Base-by-base conservation (phyloP, 1,140 invertebrate species). In the Laodelphax striatellus region DNA sequence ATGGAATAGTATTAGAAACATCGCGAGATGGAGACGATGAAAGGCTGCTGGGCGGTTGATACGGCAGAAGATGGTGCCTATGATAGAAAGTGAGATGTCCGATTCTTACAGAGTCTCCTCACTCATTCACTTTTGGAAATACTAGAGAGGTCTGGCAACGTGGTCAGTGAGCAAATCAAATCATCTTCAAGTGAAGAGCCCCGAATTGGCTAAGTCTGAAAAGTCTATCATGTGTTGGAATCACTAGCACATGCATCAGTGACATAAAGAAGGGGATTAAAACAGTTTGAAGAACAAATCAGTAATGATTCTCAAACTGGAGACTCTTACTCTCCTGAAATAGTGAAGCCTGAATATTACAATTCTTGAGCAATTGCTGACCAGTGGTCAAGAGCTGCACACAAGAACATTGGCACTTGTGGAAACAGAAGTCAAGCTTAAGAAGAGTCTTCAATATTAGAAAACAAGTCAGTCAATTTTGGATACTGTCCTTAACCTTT, bases 221-320 rank as follows among this genome's bases (percentile, higher is more conserved):
- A n/a, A 64, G 63, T 46, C 28, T 66, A 0, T 61, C 59, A n/a
- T 0, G 70, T 75, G 28, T 41, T 76, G 14, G 75, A 77, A 59
- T 72, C 73, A 2, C 61, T 78, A 42, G 69, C 71, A n/a, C 77
- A 80, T 52, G 83, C 84, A 67, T 85, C 14, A 77, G 75, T 62
- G 80, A 84, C 70, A 79, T 87, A 28, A 78, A 83, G 63, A 78
- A 74, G 41, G 78, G 82, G 58, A 68, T 79, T 31, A 75, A 79
- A 60, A 75, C 71, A 11, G 66, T 77, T n/a, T n/a, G 70, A 73
- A 61, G 65, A 70, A 61, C 62, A 71, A 55, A 66, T 68, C 42
- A 58, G 67, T 60, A 60, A 62, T 50, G 63, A 64, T 34, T 71
- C 8, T 38, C 34, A 60, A 55, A 34, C 54, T 43, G 57, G 64